These are phyloP conservation scores for Trichopria drosophilae DNA, from an alignment of 2,888 invertebrate genomes.

Conservation along the genomic window DNA sequence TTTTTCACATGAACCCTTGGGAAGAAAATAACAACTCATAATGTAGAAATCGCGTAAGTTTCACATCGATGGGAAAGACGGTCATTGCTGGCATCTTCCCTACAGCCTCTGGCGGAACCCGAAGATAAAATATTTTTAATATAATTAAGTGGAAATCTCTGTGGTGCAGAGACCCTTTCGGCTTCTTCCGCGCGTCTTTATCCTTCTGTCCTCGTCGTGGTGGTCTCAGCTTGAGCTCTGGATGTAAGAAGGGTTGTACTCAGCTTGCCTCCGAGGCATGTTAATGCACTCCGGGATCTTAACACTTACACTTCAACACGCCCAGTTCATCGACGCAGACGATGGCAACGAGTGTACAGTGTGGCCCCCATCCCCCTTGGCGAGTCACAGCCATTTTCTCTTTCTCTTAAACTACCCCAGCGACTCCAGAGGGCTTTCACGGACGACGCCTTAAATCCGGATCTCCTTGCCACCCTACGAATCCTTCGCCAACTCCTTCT, in stretches of 20 bases:
- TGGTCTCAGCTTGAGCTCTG: constrained; percentile 49
- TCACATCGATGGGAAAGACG: too few relatives aligned
- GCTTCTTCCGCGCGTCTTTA: constrained; percentile 37
- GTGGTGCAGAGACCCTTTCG: constrained; percentile 42
- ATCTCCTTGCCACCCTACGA: constrained; percentile 48
- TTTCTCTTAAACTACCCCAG: constrained; percentile 54
- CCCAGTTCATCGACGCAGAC: constrained; percentile 38
- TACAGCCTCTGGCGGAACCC: too few relatives aligned
- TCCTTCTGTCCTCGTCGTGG: constrained; percentile 38
- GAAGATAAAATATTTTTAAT: constrained; percentile 54
- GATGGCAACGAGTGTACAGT: constrained; percentile 28
- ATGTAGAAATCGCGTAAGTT: too few relatives aligned
- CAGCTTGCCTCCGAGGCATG: constrained; percentile 57
- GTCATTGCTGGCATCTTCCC: too few relatives aligned
- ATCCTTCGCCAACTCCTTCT: background rate
- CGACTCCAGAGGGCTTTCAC: constrained; percentile 56
- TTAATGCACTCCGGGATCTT: constrained; percentile 59
- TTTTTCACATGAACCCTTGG: too few relatives aligned
- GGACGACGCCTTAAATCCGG: constrained; percentile 57
- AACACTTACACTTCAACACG: constrained; percentile 59
- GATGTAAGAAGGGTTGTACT: constrained; percentile 59
- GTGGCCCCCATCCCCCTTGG: constrained; percentile 11
- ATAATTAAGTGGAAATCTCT: constrained; percentile 58
- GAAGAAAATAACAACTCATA: too few relatives aligned
- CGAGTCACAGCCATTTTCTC: constrained; percentile 54